Evolutionary conservation across 2,797 vertebrate genomes (phyloP).

Genomic region (Leontopithecus rosalia): DNA sequence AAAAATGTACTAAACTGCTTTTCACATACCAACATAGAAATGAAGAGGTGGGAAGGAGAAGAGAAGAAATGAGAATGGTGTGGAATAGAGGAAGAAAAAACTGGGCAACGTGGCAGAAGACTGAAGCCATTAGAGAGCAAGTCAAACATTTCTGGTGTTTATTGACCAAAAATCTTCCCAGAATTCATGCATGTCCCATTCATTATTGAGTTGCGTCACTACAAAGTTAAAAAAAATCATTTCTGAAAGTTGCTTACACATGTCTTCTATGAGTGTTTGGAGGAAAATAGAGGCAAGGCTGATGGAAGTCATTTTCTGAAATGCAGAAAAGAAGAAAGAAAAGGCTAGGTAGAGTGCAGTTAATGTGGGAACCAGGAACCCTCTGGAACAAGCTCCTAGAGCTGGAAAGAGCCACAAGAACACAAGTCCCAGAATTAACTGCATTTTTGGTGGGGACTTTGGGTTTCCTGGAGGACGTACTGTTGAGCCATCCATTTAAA

Average conservation of each 20-base stretch:
- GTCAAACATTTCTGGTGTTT: not conserved
- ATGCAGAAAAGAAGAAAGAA: not conserved
- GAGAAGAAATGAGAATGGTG: not conserved
- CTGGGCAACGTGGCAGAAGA: not conserved
- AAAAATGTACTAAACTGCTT: not conserved
- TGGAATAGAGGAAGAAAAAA: not conserved
- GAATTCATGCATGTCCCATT: not conserved
- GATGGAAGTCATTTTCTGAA: not conserved
- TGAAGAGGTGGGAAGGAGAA: not conserved
- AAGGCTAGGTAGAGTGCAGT: not conserved
- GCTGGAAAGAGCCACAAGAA: not conserved
- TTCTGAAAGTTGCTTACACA: not conserved
- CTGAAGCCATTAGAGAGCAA: not conserved
- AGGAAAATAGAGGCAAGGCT: not conserved
- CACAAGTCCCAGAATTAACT: not conserved
- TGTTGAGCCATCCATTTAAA: not conserved
- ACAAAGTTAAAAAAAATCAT: not conserved
- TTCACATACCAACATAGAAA: not conserved
- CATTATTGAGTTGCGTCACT: not conserved
- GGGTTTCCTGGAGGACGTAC: not conserved
- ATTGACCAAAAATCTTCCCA: not conserved
- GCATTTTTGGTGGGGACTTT: not conserved
- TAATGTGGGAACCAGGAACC: not conserved
- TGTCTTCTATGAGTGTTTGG: not conserved
- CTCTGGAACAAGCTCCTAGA: not conserved